Base-by-base conservation (phyloP, 2,888 invertebrate species). In the Phortica okadai region DNA sequence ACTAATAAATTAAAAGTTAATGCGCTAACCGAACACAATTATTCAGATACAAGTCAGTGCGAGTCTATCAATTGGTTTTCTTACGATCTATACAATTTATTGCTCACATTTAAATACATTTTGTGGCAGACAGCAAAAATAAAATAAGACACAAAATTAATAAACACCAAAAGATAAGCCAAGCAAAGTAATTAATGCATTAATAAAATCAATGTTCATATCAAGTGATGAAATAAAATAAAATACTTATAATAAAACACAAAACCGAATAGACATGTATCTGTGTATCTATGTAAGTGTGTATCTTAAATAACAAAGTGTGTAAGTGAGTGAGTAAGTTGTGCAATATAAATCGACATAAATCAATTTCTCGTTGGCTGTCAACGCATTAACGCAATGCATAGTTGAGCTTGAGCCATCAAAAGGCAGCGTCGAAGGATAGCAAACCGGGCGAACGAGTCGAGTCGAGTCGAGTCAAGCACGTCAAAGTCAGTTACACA, bases 401-500 rank as follows among this genome's bases (percentile, higher is more conserved):
- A 59, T 50, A 14, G 14, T 50, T 11, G 10, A 50, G 14, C 2
- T 50, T 11, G 10, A 50, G 14, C 2, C 8, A 50, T 50, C 50
- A 6, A 50, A 50, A 11, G 50, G 8, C 50, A 50, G 14, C 8
- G 50, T 50, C 14, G 10, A 14, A 11, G 50, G 50, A 50, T 6
- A 14, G 14, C 50, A 6, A 11, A 50, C 10, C 59, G 41, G 21
- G 25, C 4, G 4, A 64, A 64, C 25, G 67, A 45, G 10, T 8
- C 45, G 6, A n/a, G 14, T 42, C n/a, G n/a, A n/a, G 66, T 42
- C 66, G 16, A 21, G 67, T 16, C 11, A 41, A 16, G n/a, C 7
- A 67, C 16, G 67, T 67, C 67, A 67, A 67, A 67, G 67, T 67
- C 67, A 67, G 67, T 67, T 67, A 67, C 67, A 67, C 67, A 67